A percentile compares a stretch with the other conserved stretches of the same genome.
These are phyloP conservation scores for Phaenicophaeus curvirostris DNA, from an alignment of 2,797 vertebrate genomes.

Conservation along the genomic window DNA sequence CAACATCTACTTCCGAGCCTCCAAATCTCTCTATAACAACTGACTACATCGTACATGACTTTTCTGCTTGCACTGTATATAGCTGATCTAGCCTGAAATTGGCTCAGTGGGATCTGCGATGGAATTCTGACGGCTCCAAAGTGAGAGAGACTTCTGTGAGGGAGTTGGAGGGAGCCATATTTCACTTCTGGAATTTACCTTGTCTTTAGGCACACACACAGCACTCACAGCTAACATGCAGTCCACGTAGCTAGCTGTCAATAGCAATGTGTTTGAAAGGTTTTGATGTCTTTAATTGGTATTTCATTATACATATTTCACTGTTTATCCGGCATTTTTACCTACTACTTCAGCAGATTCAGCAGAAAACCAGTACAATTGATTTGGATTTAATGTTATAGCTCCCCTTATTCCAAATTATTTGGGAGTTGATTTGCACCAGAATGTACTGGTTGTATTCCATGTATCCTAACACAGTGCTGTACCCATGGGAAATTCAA, in stretches of 20 bases:
- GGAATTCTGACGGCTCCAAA: constrained; percentile 4
- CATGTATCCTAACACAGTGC: background rate
- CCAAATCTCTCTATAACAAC: background rate
- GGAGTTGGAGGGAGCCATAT: background rate
- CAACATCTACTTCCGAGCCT: background rate
- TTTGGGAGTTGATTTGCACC: background rate
- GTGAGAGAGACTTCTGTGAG: constrained; percentile 2
- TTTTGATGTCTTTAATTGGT: background rate
- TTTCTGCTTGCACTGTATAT: background rate
- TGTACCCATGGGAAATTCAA: background rate
- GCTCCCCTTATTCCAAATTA: background rate
- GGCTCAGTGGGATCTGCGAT: constrained; percentile 11
- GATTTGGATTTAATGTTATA: background rate
- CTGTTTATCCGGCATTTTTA: background rate
- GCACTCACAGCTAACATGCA: background rate
- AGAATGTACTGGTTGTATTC: background rate
- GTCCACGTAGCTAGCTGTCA: background rate
- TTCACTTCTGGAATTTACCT: background rate
- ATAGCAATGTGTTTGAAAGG: background rate
- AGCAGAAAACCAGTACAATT: background rate
- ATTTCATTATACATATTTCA: background rate
- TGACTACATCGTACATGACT: background rate
- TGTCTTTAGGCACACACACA: background rate
- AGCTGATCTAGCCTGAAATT: background rate
- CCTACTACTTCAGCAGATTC: background rate